Base-by-base conservation (phyloP, 2,113 vertebrate genomes). In the Ptilonorhynchus violaceus region DNA sequence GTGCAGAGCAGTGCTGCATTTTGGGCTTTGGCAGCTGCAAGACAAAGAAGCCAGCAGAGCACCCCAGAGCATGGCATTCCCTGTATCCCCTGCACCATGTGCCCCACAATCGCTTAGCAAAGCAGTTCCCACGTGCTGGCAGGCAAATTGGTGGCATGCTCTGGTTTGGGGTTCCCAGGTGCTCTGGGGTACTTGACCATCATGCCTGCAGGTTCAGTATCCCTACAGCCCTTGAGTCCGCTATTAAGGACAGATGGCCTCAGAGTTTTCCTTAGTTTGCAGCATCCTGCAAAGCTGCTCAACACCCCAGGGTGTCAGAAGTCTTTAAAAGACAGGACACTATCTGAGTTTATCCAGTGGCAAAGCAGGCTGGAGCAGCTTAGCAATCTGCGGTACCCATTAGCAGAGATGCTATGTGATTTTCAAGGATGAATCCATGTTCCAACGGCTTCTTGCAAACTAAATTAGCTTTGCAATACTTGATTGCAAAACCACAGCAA, bases 381-480 rank as follows among this genome's bases (percentile, higher is more conserved):
- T 35, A 87, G 74, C 59, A 81, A 31, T 67, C 47, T 73, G 75
- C 86, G 92, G 64, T 81, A 46, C 44, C 86, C 93, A 93, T 93
- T 92, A 97, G 64, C 27, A 52, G 89, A 87, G 49, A 75, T 0
- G 9, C 42, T 47, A 19, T 67, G 73, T 17, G 59, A 89, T 75
- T 95, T 95, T 89, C 86, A 96, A 81, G 93, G 83, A 86, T 63
- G 80, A 63, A 74, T 78, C 83, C 75, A 47, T 56, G 76, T 93
- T 97, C 94, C 89, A 95, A 84, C 52, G 81, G 33, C 76, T 87
- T 89, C 91, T 92, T 93, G 86, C 84, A 95, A 91, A 46, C 72
- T 72, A 95, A 95, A 97, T 97, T 86, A 93, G 56, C 91, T 89
- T 87, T 87, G 76, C 41, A 92, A 89, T 91, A 90, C 69, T 84